Evolutionary conservation across 2,888 invertebrate species (phyloP).

Genomic region (Thalpophila matura): DNA sequence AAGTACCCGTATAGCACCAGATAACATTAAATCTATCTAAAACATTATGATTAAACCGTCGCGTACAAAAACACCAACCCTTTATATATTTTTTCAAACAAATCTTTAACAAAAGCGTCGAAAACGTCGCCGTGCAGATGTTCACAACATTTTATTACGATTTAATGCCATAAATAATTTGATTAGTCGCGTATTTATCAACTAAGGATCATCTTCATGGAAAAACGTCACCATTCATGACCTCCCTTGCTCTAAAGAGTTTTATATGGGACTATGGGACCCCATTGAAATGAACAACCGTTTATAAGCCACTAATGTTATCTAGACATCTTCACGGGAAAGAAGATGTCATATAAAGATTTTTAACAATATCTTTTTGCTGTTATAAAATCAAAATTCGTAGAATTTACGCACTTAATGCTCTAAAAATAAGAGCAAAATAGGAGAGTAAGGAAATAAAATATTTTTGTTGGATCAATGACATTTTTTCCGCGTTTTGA

Average conservation of each 20-base stretch:
- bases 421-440: constrained; percentile 27
- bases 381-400: neutral
- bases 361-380: constrained; percentile 58
- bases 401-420: constrained; percentile 8
- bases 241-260: constrained; percentile 70
- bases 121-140: constrained; percentile 77
- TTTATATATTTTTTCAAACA: constrained; percentile 39
- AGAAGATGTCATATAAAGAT: constrained; percentile 80
- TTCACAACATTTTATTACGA: constrained; percentile 81
- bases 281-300: constrained; percentile 82
- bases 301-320: constrained; percentile 90
- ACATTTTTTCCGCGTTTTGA: constrained; percentile 75
- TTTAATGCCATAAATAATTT: constrained; percentile 90
- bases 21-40: constrained; percentile 22
- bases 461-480: constrained; percentile 77
- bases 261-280: constrained; percentile 60
- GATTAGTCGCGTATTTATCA: constrained; percentile 90
- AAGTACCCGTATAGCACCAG: constrained; percentile 36
- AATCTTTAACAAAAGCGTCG: constrained; percentile 49
- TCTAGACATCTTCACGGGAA: constrained; percentile 84
- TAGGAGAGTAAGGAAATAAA: neutral
- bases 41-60: constrained; percentile 33
- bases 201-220: constrained; percentile 85
- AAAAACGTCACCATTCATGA: constrained; percentile 87
- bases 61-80: constrained; percentile 53